Conservation (phyloP, 2,113 vertebrate species). For the Archocentrus centrarchus region DNA sequence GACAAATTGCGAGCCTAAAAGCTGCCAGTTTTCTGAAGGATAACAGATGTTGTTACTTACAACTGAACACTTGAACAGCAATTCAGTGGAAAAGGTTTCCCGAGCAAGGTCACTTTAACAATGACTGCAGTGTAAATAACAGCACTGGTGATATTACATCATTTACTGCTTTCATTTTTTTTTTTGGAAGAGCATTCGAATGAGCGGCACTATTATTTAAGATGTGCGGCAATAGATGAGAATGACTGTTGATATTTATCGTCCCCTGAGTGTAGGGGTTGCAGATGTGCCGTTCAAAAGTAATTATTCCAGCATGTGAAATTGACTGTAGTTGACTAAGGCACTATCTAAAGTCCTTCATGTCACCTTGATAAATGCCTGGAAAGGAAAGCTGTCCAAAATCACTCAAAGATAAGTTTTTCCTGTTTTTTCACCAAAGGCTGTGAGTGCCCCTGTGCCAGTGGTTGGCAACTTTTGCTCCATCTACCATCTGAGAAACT, state of each 20-base stretch:
- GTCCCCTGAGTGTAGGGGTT: background rate
- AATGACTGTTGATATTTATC: background rate
- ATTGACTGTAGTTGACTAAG: conserved; percentile 17
- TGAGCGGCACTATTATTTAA: conserved; percentile 8
- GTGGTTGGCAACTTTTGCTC: background rate
- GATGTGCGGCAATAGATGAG: background rate
- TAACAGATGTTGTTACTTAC: background rate
- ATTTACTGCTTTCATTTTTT: conserved; percentile 20
- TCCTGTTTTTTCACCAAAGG: background rate
- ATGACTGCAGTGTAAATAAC: background rate
- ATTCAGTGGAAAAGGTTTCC: background rate
- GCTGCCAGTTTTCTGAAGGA: background rate
- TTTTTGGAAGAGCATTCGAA: background rate
- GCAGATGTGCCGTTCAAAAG: conserved; percentile 25
- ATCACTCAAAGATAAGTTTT: conserved; percentile 21
- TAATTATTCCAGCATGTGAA: conserved; percentile 29
- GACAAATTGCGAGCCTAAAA: conserved; percentile 13
- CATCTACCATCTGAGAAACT: background rate
- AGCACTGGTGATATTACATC: background rate
- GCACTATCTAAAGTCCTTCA: conserved; percentile 36
- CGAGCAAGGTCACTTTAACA: background rate
- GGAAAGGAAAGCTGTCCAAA: conserved; percentile 28
- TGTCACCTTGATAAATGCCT: conserved; percentile 35
- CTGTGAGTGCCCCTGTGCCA: conserved; percentile 2
- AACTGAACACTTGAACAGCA: background rate